Base-by-base conservation (phyloP, 1,140 invertebrate genomes). In the Hyphantria cunea region DNA sequence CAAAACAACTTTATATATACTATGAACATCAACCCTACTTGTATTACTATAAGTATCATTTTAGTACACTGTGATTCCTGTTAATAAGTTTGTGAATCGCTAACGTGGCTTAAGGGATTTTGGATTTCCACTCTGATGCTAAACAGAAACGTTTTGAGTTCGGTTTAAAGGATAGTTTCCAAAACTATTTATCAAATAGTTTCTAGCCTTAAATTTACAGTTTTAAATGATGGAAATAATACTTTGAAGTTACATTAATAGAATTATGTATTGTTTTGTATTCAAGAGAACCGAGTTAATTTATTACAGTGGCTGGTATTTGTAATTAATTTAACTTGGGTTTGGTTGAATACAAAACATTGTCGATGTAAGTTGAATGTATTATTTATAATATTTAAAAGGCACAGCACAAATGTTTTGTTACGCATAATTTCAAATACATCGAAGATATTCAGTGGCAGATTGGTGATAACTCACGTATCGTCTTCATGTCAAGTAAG, bases 71-170 rank as follows among this genome's bases (percentile, higher is more conserved):
- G n/a, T 51, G 37, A 41, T 53, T 37, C 25, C 15, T n/a, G 31
- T 51, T 31, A 17, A 42, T 17, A 54, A 42, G 53, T 69, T 74
- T 67, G 68, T 72, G 71, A 74, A 69, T 74, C 73, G 68, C 66
- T 77, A 82, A 81, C 75, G 76, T 66, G 68, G 77, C 82, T 86
- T 86, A 82, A 81, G 71, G 83, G 81, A 82, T 86, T 82, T 82
- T 59, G 67, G 72, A 82, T 77, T 84, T 75, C 70, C 72, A 80
- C 80, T 82, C 79, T 71, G 73, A 82, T 79, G 72, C 71, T 82
- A 82, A 80, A 76, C 78, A 80, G 73, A 59, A 74, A 64, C 76
- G 68, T 78, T 81, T 82, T 76, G 68, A 79, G 70, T 80, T 80
- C 64, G 49, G 74, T 74, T 73, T 63, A 78, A 70, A 78, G 72